Evolutionary conservation across 2,888 invertebrate genomes (phyloP).

Genomic region (Lymantria dispar): DNA sequence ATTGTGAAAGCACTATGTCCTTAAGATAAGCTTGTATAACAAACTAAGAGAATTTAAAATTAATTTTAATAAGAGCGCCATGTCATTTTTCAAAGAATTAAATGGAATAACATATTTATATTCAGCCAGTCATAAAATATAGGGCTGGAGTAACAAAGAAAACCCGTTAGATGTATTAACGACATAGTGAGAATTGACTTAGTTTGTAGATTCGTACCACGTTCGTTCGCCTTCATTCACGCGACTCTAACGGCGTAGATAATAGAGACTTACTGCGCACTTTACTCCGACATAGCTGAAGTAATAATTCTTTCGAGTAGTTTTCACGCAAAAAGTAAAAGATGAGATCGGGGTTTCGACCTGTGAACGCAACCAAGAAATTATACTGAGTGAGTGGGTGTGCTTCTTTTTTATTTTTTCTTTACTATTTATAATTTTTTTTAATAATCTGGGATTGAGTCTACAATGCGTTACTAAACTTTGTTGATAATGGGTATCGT

Average conservation of each 20-base stretch:
- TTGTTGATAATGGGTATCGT: too few relatives aligned
- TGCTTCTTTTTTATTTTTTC: too few relatives aligned
- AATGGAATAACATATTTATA: not conserved
- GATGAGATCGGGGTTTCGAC: constrained; percentile 41
- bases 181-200: constrained; percentile 60
- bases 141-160: constrained; percentile 42
- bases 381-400: constrained; percentile 8
- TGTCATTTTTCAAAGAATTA: too few relatives aligned
- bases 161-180: constrained; percentile 42
- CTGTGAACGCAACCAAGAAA: constrained; percentile 46
- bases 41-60: too few relatives aligned
- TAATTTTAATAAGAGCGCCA: too few relatives aligned
- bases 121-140: not conserved
- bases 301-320: constrained; percentile 71
- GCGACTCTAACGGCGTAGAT: constrained; percentile 78
- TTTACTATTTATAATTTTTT: too few relatives aligned
- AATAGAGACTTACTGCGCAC: constrained; percentile 80
- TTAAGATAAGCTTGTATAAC: too few relatives aligned
- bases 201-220: constrained; percentile 71
- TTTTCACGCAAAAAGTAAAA: constrained; percentile 59
- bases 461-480: too few relatives aligned
- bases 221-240: constrained; percentile 75
- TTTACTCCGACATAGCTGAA: constrained; percentile 73
- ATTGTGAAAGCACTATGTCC: too few relatives aligned
- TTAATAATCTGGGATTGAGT: too few relatives aligned